These are phyloP conservation scores for Smithornis capensis DNA, from an alignment of 2,113 vertebrate genomes.

Conservation along the genomic window DNA sequence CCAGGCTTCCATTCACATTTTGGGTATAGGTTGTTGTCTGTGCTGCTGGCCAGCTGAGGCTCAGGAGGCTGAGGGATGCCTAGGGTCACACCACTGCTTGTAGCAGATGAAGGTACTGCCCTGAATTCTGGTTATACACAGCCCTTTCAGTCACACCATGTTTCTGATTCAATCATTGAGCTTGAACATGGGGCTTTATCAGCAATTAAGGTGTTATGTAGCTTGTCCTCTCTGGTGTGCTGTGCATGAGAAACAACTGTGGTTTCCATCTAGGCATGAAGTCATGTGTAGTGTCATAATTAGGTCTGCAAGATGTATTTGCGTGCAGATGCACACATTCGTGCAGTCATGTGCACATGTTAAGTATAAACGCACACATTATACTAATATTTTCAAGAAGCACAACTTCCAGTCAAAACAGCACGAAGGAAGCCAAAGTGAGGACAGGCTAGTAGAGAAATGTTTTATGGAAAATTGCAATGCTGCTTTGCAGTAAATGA, in stretches of 20 bases:
- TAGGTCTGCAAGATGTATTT: not conserved
- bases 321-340: rapidly evolving
- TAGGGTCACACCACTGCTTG: not conserved
- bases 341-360: not conserved
- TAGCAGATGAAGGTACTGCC: not conserved
- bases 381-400: not conserved
- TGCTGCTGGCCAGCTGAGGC: not conserved
- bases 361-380: not conserved
- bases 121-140: not conserved
- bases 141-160: not conserved
- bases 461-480: not conserved
- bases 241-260: rapidly evolving
- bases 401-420: not conserved
- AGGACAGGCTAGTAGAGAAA: not conserved
- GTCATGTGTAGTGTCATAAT: too few relatives aligned
- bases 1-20: rapidly evolving
- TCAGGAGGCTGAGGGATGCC: not conserved
- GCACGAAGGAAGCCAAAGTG: not conserved
- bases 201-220: not conserved
- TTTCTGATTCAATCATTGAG: not conserved
- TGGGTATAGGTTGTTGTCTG: not conserved
- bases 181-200: rapidly evolving
- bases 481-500: not conserved
- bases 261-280: not conserved
- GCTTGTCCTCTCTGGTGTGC: not conserved